Conservation (phyloP, 2,797 vertebrate genomes). For the Paguma larvata region DNA sequence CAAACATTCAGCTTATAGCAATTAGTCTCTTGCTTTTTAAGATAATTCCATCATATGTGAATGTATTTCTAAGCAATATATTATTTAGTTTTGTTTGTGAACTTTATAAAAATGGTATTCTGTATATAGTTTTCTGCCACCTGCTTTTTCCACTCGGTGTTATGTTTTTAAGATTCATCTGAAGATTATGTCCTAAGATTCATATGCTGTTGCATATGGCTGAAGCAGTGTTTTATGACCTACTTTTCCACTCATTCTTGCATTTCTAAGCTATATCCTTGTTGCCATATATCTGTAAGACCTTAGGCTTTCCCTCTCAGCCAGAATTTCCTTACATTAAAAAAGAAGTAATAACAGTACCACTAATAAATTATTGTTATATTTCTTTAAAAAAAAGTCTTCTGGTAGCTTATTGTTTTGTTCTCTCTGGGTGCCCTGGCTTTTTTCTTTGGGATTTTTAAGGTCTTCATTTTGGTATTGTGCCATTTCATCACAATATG, state of each 20-base stretch:
- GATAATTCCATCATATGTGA: not conserved
- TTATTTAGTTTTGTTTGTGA: conserved; percentile 57
- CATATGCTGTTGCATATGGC: not conserved
- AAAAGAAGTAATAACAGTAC: conserved; percentile 48
- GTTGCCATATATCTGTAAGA: not conserved
- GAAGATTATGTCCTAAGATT: conserved; percentile 61
- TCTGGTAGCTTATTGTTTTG: not conserved
- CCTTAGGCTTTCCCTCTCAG: not conserved
- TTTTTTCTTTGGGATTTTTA: conserved; percentile 24
- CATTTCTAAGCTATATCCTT: not conserved
- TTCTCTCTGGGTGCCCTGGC: not conserved
- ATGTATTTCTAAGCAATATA: conserved; percentile 50
- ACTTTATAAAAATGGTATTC: conserved; percentile 53
- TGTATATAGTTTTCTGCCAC: conserved; percentile 50
- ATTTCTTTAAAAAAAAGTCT: not conserved
- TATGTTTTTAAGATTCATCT: conserved; percentile 46
- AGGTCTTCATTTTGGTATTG: not conserved
- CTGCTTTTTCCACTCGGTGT: conserved; percentile 31
- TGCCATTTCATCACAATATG: not conserved
- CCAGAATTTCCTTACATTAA: conserved; percentile 29
- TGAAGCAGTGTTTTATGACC: conserved; percentile 28
- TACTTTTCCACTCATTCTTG: conserved; percentile 16
- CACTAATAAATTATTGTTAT: not conserved
- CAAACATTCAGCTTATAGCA: not conserved
- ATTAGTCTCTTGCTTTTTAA: conserved; percentile 39